Evolutionary conservation across 2,797 vertebrate species (phyloP).

Genomic region (Acanthis flammea): DNA sequence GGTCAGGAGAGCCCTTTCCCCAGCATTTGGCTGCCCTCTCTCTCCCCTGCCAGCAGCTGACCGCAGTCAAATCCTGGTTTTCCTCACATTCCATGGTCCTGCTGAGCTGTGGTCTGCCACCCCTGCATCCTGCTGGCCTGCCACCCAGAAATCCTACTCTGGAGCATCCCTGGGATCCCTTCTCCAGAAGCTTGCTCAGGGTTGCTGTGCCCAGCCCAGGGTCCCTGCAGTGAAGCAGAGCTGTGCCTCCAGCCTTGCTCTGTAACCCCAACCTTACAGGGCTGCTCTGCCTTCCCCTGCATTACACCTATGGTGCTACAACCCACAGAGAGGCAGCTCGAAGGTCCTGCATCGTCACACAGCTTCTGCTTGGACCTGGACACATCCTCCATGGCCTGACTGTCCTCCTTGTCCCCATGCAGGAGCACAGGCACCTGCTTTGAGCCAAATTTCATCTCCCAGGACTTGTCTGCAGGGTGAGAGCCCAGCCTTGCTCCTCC

Average conservation of each 20-base stretch:
- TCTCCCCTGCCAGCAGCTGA: not conserved
- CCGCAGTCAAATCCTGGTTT: rapidly evolving
- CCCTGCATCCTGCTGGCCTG: rapidly evolving
- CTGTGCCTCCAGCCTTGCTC: not conserved
- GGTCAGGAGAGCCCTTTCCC: not conserved
- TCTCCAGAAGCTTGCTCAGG: not conserved
- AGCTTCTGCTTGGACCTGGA: not conserved
- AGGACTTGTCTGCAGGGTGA: not conserved
- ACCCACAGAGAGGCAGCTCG: not conserved
- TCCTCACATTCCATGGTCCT: not conserved
- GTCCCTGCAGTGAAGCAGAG: not conserved
- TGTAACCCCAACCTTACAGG: rapidly evolving
- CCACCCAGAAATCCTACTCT: not conserved
- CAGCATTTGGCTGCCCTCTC: rapidly evolving
- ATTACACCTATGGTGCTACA: not conserved
- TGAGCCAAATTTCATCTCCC: not conserved
- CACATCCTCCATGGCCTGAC: not conserved
- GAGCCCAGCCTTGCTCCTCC: not conserved
- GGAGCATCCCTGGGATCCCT: not conserved
- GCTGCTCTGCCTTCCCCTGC: not conserved
- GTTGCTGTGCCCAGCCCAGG: not conserved
- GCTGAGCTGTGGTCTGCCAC: not conserved
- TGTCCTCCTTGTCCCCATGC: not conserved
- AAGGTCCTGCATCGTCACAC: not conserved
- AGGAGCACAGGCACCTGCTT: not conserved